Base-by-base conservation (phyloP, 2,113 vertebrate genomes). In the Elaphurus davidianus region DNA sequence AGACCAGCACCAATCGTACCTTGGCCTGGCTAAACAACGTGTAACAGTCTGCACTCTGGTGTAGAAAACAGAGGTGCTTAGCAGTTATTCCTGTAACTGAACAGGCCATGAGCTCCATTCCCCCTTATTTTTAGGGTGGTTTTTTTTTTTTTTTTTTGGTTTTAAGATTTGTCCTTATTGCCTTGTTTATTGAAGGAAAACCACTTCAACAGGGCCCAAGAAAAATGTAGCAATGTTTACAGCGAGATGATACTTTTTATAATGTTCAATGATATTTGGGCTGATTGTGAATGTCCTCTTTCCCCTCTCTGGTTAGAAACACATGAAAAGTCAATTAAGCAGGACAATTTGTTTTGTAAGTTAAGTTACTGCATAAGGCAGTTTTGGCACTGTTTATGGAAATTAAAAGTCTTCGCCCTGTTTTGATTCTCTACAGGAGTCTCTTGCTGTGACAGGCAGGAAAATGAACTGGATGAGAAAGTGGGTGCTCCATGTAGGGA, bases 401-500 rank as follows among this genome's bases (percentile, higher is more conserved):
- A 81, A 91, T 8, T 15, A 74, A 87, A 96, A 90, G 17, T 21
- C 11, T 74, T 76, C 40, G 15, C 28, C 78, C 98, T 98, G 52
- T 99, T 99, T 45, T 99, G 99, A 81, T 99, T 99, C 97, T 99
- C 99, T 98, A 98, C 99, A 98, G 99, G 99, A 15, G 99, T 99
- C 98, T 99, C 99, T 19, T 99, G 98, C 79, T 99, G 99, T 0
- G 99, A 99, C 98, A 99, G 99, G 93, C 98, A 99, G 97, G 99
- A 99, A 98, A 99, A 99, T 0, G 99, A 99, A 98, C 98, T 99
- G 0, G 99, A 99, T 3, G 99, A 99, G 55, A 99, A 99, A 47
- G 98, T 98, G 0, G 99, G 99, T 96, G 99, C 99, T 6, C 98
- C 99, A 23, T 98, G 98, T 85, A 98, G 97, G 4, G 97, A 98